These are phyloP conservation scores for Escarpia spicata DNA, from an alignment of 2,888 invertebrate genomes.

Conservation along the genomic window DNA sequence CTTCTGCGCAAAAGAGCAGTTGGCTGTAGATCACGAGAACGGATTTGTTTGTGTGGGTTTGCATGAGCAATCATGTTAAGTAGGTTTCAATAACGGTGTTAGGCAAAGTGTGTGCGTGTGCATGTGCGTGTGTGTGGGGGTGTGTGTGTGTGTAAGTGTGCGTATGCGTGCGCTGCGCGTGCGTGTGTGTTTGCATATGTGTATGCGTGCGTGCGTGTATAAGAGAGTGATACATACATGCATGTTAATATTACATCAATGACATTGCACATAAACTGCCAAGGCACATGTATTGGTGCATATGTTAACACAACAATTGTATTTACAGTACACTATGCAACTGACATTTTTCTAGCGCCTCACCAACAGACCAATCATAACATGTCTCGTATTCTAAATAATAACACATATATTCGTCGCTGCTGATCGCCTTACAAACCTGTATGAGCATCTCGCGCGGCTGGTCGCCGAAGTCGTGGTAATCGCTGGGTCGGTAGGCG, in stretches of 20 bases:
- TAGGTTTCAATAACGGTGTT: too few species aligned
- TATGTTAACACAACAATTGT: too few species aligned
- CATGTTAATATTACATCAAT: too few species aligned
- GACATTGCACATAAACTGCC: too few species aligned
- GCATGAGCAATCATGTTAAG: background rate
- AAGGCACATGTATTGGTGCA: too few species aligned
- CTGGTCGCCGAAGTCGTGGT: constrained; percentile 6
- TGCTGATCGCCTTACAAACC: background rate
- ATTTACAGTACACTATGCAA: background rate
- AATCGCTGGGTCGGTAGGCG: constrained; percentile 4
- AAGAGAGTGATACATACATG: too few species aligned
- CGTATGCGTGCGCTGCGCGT: background rate
- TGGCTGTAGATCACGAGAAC: background rate
- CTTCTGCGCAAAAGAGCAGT: background rate
- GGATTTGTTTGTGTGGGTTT: constrained; percentile 8
- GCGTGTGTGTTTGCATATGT: background rate
- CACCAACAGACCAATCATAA: background rate
- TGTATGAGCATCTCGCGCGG: background rate
- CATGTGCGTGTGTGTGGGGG: background rate
- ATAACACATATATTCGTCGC: background rate
- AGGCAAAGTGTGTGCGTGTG: constrained; percentile 7
- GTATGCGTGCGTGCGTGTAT: too few species aligned
- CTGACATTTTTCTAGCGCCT: background rate
- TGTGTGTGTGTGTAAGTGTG: background rate
- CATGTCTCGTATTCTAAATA: background rate